Conservation (phyloP, 1,140 invertebrate species). For the Panulirus ornatus region DNA sequence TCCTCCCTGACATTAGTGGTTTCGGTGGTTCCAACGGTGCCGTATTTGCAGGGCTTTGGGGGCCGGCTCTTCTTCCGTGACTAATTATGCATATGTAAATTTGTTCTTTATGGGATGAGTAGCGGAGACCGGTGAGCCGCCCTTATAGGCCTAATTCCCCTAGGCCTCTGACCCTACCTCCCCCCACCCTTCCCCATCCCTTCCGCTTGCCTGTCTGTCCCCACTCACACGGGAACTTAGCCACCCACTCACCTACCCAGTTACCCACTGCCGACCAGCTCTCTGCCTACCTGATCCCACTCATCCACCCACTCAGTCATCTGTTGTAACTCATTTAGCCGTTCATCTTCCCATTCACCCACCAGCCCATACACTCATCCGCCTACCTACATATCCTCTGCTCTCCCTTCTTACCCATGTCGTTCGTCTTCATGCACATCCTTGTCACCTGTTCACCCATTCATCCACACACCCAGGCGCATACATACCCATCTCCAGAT, state of each 20-base stretch:
- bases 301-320: neutral
- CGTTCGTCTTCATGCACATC: neutral
- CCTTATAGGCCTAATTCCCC: slow-evolving; percentile 33
- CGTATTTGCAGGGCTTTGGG: neutral
- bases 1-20: too few relatives aligned
- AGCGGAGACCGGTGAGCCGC: slow-evolving; percentile 20
- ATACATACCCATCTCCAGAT: neutral
- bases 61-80: slow-evolving; percentile 29
- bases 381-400: neutral
- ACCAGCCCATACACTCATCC: neutral
- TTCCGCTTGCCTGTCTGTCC: neutral
- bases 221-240: too few relatives aligned
- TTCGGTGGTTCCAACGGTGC: neutral
- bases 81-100: slow-evolving; percentile 49
- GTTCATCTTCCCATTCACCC: neutral
- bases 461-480: neutral
- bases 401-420: neutral
- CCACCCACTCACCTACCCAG: neutral
- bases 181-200: neutral
- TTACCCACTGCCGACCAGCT: neutral
- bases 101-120: slow-evolving; percentile 47
- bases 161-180: neutral
- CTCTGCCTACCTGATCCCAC: neutral
- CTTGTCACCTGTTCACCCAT: neutral
- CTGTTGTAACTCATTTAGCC: neutral